Conservation (phyloP, 1,140 invertebrate species). For the Cotesia vestalis region DNA sequence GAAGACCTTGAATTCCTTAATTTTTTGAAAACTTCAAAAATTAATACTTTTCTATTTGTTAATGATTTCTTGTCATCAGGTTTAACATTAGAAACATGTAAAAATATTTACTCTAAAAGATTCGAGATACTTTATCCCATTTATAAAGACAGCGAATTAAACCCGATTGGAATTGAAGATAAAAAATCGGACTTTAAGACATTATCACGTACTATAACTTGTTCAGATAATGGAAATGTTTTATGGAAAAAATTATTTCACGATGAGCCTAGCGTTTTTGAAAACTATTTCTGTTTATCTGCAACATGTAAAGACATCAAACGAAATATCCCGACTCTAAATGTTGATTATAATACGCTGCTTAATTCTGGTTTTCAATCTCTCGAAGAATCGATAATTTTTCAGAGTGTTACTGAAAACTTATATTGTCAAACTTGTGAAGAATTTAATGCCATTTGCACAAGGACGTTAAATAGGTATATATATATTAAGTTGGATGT, state of each 20-base stretch:
- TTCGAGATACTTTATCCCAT: background rate
- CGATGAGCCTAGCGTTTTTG: background rate
- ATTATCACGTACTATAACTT: background rate
- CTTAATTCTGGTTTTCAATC: background rate
- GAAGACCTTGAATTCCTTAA: background rate
- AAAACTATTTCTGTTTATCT: background rate
- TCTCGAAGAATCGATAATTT: background rate
- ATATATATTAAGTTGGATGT: conserved; percentile 2
- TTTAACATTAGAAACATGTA: too few species aligned
- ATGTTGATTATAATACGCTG: background rate
- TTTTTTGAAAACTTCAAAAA: background rate
- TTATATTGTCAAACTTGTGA: background rate
- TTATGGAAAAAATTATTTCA: background rate
- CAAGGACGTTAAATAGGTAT: background rate
- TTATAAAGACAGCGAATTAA: background rate
- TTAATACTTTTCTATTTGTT: background rate
- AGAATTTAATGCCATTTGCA: background rate
- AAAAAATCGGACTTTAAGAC: background rate
- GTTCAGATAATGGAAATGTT: background rate
- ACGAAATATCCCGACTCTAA: background rate
- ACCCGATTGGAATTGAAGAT: background rate
- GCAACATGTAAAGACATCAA: background rate
- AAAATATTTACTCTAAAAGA: background rate
- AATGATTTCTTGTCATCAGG: background rate
- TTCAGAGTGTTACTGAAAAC: background rate